phyloP scores from a whole-genome alignment of 2,113 vertebrate genomes.

The Megaceryle torquata region DNA sequence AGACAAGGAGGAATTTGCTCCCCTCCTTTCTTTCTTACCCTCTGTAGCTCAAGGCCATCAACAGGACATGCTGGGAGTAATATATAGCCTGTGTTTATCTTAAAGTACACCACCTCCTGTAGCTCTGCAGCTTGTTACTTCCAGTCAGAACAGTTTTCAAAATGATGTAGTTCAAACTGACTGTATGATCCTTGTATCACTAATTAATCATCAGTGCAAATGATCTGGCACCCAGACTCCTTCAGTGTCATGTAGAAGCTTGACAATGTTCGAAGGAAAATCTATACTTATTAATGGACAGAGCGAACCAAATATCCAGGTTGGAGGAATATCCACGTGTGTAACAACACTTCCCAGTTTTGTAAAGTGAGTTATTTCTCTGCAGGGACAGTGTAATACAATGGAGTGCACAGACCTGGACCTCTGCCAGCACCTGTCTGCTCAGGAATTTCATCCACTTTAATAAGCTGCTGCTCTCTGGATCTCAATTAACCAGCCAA shows the following conservation, averaged over 20 bases:
- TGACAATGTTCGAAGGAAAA: background rate
- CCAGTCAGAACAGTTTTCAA: background rate
- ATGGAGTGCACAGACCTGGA: slow-evolving; percentile 28
- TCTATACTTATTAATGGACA: background rate
- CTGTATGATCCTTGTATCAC: background rate
- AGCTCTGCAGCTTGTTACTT: background rate
- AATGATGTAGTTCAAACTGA: background rate
- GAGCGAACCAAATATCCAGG: background rate
- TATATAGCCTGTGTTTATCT: background rate
- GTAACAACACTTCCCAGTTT: background rate
- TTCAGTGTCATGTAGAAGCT: background rate
- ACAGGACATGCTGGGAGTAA: background rate
- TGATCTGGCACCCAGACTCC: background rate
- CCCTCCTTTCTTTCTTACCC: background rate
- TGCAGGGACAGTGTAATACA: slow-evolving; percentile 39
- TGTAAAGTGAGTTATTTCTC: slow-evolving; percentile 26
- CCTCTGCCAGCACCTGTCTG: slow-evolving; percentile 43
- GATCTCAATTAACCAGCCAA: slow-evolving; percentile 57
- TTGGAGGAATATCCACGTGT: background rate
- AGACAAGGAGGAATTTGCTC: background rate
- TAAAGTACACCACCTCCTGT: background rate
- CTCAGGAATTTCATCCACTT: slow-evolving; percentile 57
- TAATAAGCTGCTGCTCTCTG: slow-evolving; percentile 40
- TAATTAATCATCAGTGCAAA: background rate
- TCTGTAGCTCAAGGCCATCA: background rate